Evolutionary conservation across 2,888 invertebrate species (phyloP), one percentile per base, ranked within the genome.

Genomic region (Perdita meconis): DNA sequence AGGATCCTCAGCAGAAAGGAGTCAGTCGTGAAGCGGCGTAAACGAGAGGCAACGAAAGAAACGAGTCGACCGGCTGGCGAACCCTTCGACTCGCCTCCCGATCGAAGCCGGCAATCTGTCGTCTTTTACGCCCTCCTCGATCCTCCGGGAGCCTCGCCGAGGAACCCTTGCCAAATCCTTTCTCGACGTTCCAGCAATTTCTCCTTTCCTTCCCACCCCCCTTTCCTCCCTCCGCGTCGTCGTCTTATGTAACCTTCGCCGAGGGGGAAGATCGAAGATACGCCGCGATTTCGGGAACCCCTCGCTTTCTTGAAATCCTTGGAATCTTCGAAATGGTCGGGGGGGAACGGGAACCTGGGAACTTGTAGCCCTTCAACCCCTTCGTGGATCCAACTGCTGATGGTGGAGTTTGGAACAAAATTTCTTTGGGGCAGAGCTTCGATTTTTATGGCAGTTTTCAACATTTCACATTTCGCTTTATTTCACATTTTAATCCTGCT

Each of bases 11-110:
- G 80, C 79, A 75, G 70, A 81, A n/a, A 83, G 83, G 88, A 88
- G 88, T 88, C 87, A 88, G 88, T 88, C 86, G 88, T 86, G 86
- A 67, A 86, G 87, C 88, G 84, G 76, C 63, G 66, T 71, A 44
- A 73, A 71, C 77, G 70, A 67, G 53, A 78, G 68, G 68, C 42
- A 82, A 38, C 68, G 83, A 81, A 84, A 76, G 77, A 65, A 70
- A 71, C 67, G 64, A 73, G 79, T 47, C 69, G 60, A 74, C 85
- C 85, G 83, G 85, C 85, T 85, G 85, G 82, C 84, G 26, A 82
- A 85, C 67, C 78, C 61, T 68, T 70, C 71, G 73, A 81, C 82
- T 75, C n/a, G 83, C 44, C 66, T 44, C n/a, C n/a, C 77, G 76
- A 85, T 84, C 84, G 84, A 77, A 84, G 84, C 83, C 72, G 56